These are phyloP conservation scores for Aleiodes leptofemur DNA, from an alignment of 2,888 invertebrate species.

Conservation along the genomic window DNA sequence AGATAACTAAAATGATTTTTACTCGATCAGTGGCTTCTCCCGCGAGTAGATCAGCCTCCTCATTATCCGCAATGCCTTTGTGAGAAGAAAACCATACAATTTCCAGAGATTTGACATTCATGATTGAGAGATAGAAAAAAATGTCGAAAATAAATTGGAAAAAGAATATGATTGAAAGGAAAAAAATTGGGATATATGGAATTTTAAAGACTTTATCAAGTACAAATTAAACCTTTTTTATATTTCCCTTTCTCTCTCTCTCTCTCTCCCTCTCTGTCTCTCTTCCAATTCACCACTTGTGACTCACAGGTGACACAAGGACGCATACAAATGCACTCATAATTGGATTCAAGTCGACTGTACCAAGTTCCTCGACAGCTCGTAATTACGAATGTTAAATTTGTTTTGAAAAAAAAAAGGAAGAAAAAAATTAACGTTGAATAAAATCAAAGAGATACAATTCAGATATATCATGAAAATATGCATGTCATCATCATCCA, in stretches of 20 bases:
- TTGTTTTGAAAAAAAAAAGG: constrained; percentile 52
- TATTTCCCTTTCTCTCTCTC: neutral
- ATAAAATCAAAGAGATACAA: constrained; percentile 48
- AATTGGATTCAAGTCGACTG: constrained; percentile 50
- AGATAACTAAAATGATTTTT: no score
- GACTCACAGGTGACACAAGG: neutral
- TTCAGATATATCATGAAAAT: neutral
- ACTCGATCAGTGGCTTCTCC: no score
- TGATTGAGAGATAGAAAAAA: no score
- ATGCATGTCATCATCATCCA: neutral
- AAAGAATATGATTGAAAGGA: no score
- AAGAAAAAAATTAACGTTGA: constrained; percentile 41
- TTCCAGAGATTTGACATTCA: no score
- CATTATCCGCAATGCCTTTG: no score
- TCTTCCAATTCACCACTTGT: neutral
- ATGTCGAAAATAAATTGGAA: no score
- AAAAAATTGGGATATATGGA: no score
- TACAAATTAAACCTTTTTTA: neutral
- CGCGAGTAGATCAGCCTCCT: no score
- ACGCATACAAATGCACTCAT: constrained; percentile 39
- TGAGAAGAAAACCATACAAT: no score
- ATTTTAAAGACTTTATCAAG: neutral
- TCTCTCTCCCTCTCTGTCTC: neutral
- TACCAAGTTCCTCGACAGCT: constrained; percentile 48
- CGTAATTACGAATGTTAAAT: constrained; percentile 54